A percentile compares a stretch with the other conserved stretches of the same genome.
Conservation (phyloP, 2,888 invertebrate species). For the Fissipunctia ypsillon region DNA sequence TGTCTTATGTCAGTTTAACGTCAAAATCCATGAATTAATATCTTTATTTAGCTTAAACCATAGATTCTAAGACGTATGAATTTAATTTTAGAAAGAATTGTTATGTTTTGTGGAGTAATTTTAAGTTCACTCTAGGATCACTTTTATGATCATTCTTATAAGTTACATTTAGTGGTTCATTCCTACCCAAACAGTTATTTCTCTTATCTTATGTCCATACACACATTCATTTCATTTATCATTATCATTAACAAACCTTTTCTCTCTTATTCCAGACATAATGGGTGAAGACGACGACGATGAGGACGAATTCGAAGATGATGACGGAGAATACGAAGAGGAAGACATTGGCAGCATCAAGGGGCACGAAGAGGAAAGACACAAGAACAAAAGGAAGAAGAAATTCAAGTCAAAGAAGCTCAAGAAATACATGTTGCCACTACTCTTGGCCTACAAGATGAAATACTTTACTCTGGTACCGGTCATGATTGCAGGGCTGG, state of each 20-base stretch:
- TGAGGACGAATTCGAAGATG: conserved; percentile 80
- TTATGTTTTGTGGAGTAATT: not conserved
- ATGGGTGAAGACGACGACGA: conserved; percentile 82
- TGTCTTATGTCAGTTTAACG: too few relatives aligned
- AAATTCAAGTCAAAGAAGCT: conserved; percentile 90
- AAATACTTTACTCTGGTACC: conserved; percentile 95
- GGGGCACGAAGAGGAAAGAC: conserved; percentile 65
- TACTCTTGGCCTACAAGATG: conserved; percentile 95
- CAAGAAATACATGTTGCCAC: conserved; percentile 93
- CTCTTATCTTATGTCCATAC: rapidly evolving
- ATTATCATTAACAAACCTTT: not conserved
- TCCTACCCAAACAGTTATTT: not conserved
- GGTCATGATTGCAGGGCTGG: conserved; percentile 93
- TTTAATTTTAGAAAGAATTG: rapidly evolving
- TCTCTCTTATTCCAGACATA: conserved; percentile 76
- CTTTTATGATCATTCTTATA: not conserved
- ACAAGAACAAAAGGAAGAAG: conserved; percentile 69
- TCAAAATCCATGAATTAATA: not conserved
- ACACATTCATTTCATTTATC: too few relatives aligned
- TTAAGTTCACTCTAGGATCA: not conserved
- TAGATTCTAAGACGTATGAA: too few relatives aligned
- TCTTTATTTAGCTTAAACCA: not conserved
- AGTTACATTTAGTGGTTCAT: not conserved
- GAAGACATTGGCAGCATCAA: conserved; percentile 71
- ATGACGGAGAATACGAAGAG: conserved; percentile 74